A percentile compares a stretch with the other conserved stretches of the same genome.
phyloP scores from a whole-genome alignment of 2,888 invertebrate species.

The Scaptomyza caliginosa region DNA sequence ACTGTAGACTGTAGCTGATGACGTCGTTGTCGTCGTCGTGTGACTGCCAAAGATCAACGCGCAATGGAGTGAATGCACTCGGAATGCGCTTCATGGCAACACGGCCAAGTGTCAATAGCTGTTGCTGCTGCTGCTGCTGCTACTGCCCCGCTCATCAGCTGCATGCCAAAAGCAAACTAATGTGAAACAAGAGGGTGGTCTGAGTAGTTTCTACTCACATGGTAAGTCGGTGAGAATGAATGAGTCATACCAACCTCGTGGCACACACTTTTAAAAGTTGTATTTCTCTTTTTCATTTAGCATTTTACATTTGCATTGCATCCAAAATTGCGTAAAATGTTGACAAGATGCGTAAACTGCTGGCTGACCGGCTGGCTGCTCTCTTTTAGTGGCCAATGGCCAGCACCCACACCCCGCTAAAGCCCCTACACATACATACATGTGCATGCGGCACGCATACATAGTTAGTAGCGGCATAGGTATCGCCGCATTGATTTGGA shows the following conservation, averaged over 20 bases:
- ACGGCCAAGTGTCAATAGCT: slow-evolving; percentile 71
- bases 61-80: slow-evolving; percentile 52
- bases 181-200: slow-evolving; percentile 21
- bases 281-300: slow-evolving; percentile 5
- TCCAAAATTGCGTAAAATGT: slow-evolving; percentile 49
- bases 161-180: slow-evolving; percentile 42
- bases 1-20: slow-evolving; percentile 24
- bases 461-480: slow-evolving; percentile 31
- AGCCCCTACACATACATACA: too few relatives aligned
- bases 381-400: slow-evolving; percentile 23
- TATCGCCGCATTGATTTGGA: slow-evolving; percentile 80
- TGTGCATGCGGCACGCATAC: not conserved
- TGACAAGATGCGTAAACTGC: slow-evolving; percentile 52
- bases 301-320: slow-evolving; percentile 47
- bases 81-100: slow-evolving; percentile 55
- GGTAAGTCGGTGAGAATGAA: too few relatives aligned
- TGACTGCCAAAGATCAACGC: slow-evolving; percentile 60
- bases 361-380: slow-evolving; percentile 11
- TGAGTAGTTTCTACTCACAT: not conserved
- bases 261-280: slow-evolving; percentile 3
- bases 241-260: slow-evolving; percentile 2
- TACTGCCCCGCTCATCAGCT: slow-evolving; percentile 34
- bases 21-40: slow-evolving; percentile 18
- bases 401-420: not conserved
- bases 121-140: slow-evolving; percentile 34